These are phyloP conservation scores for Pangasius larnaudii DNA, from an alignment of 2,797 vertebrate genomes.

Conservation along the genomic window DNA sequence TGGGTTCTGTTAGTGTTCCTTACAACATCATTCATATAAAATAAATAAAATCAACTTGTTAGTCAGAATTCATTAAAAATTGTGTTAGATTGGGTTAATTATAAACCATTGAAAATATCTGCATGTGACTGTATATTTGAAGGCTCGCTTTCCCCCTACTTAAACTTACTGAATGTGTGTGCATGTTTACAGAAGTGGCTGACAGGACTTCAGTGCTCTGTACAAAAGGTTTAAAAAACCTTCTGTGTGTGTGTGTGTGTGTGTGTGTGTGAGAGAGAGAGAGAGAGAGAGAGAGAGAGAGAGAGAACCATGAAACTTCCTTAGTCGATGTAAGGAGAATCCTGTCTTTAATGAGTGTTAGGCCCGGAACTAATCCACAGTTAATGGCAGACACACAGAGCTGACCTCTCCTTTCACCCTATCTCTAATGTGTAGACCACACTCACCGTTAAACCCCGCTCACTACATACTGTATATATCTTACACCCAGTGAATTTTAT, in stretches of 20 bases:
- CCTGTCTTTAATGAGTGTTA: conserved; percentile 67
- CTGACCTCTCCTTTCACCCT: conserved; percentile 54
- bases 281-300: background rate
- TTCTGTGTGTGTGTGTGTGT: conserved; percentile 37
- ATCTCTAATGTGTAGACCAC: conserved; percentile 46
- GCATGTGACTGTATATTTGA: background rate
- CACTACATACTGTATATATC: conserved; percentile 11
- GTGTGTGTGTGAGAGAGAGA: background rate
- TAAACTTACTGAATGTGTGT: conserved; percentile 9
- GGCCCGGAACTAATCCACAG: conserved; percentile 72
- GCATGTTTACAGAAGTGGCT: background rate
- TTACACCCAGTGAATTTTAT: conserved; percentile 1
- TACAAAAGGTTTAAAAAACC: conserved; percentile 37
- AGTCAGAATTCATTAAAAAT: background rate
- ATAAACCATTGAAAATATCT: background rate
- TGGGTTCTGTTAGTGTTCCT: background rate
- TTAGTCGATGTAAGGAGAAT: conserved; percentile 67
- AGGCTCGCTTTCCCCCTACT: background rate
- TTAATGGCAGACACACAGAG: conserved; percentile 69
- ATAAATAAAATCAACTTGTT: background rate
- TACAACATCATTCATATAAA: background rate
- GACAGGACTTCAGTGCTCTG: conserved; percentile 7
- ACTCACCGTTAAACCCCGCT: conserved; percentile 40
- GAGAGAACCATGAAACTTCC: conserved; percentile 54
- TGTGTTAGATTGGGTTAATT: background rate